Evolutionary conservation across 1,140 invertebrate genomes (phyloP), one percentile per base, ranked within the genome.

Genomic region (Asobara japonica): DNA sequence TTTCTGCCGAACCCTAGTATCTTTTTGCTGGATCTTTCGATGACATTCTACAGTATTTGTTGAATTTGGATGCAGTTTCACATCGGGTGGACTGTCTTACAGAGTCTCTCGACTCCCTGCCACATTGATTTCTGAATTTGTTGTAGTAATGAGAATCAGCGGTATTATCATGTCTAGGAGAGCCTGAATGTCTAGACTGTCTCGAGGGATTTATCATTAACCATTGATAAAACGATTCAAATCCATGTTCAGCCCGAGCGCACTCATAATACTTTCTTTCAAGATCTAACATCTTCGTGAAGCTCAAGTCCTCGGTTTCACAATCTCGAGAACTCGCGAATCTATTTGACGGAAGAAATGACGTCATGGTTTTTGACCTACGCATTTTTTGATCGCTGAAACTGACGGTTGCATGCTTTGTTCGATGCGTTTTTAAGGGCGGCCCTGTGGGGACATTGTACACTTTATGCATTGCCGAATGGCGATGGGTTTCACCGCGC

Each of bases 181-280:
- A 1, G 25, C 65, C 51, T n/a, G 64, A 51, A 65, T 29, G 27
- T 22, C 71, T 31, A 7, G 30, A 33, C n/a, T 67, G 6, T 67
- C 22, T 65, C 13, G 51, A 11, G 18, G 5, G 31, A 41, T 56
- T 18, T 16, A 6, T 16, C n/a, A 75, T 60, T 3, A 79, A 25
- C 78, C 79, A 78, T 36, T 76, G 66, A 27, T 65, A 77, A 33
- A 77, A 69, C 6, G 61, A 72, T 18, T 77, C 68, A 45, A 22
- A 75, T 1, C 67, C 22, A 38, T 20, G 64, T 3, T 31, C 69
- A 20, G 62, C 41, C 27, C 13, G 18, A 13, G 20, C 36, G 22
- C 29, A 65, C 33, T 62, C 72, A 27, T 48, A 30, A 38, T 69
- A 72, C 16, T 51, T 72, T 66, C 8, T 70, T 48, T 45, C 65